These are phyloP conservation scores for Dendroctonus valens DNA, from an alignment of 1,140 invertebrate genomes.

Conservation along the genomic window DNA sequence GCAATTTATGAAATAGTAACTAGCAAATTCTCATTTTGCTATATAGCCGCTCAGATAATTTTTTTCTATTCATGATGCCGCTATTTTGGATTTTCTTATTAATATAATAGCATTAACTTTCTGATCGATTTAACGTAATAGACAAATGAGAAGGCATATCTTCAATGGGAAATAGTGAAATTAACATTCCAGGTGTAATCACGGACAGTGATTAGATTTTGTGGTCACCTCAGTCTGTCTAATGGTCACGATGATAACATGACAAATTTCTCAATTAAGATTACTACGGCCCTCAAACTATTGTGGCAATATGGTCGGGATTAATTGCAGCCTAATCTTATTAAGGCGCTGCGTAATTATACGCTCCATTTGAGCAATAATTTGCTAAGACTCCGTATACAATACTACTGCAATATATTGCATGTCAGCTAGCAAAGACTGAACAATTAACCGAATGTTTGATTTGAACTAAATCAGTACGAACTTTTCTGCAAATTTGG, in stretches of 20 bases:
- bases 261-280: conserved; percentile 36
- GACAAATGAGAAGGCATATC: no score
- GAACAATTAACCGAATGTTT: conserved; percentile 28
- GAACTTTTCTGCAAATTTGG: no score
- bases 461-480: conserved; percentile 10
- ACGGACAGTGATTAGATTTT: conserved; percentile 29
- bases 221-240: conserved; percentile 24
- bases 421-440: conserved; percentile 31
- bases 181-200: conserved; percentile 31
- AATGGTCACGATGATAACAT: conserved; percentile 35
- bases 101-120: no score
- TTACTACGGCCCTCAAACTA: conserved; percentile 23
- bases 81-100: no score
- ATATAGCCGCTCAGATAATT: background rate
- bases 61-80: background rate
- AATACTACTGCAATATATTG: conserved; percentile 28
- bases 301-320: conserved; percentile 31
- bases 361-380: conserved; percentile 40
- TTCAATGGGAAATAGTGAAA: background rate
- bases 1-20: no score
- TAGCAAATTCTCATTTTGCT: no score
- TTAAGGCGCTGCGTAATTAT: conserved; percentile 39
- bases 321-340: conserved; percentile 39
- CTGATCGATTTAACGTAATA: no score
- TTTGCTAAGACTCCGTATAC: conserved; percentile 30